Evolutionary conservation across 2,888 invertebrate species (phyloP).

Genomic region (Sinopyrophorus schimmeli): DNA sequence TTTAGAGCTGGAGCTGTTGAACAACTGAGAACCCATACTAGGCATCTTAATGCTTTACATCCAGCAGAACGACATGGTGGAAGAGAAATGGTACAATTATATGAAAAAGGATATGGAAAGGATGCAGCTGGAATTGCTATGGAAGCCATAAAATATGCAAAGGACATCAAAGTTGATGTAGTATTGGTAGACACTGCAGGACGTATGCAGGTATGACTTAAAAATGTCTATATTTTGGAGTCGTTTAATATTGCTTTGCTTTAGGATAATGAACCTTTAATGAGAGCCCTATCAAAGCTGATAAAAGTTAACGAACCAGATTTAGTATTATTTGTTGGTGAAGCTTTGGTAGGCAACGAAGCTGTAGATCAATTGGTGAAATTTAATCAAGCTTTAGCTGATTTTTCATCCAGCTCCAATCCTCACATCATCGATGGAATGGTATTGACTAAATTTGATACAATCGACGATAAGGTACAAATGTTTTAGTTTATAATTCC

Average conservation of each 20-base stretch:
- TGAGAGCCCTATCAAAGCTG: constrained; percentile 96
- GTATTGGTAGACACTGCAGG: constrained; percentile 99
- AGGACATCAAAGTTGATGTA: constrained; percentile 81
- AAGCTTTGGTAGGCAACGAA: constrained; percentile 99
- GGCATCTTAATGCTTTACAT: constrained; percentile 92
- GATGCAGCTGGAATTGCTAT: constrained; percentile 98
- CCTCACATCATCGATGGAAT: constrained; percentile 98
- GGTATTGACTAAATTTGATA: constrained; percentile 99
- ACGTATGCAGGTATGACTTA: constrained; percentile 89
- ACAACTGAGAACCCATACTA: constrained; percentile 92
- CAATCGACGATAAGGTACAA: constrained; percentile 94
- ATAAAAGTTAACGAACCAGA: constrained; percentile 98
- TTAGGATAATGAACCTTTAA: constrained; percentile 94
- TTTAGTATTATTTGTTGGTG: constrained; percentile 98
- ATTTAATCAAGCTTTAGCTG: constrained; percentile 97
- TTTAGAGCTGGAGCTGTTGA: constrained; percentile 99
- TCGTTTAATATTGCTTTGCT: constrained; percentile 26
- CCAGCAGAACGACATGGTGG: constrained; percentile 74
- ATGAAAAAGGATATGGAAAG: constrained; percentile 98
- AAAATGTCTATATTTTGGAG: not conserved
- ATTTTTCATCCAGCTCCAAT: constrained; percentile 72
- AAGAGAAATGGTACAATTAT: constrained; percentile 86
- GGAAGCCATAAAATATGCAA: constrained; percentile 92
- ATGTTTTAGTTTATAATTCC: not conserved
- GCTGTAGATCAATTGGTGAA: constrained; percentile 99